Evolutionary conservation across 1,140 invertebrate genomes (phyloP).

Genomic region (Drepana arcuata): DNA sequence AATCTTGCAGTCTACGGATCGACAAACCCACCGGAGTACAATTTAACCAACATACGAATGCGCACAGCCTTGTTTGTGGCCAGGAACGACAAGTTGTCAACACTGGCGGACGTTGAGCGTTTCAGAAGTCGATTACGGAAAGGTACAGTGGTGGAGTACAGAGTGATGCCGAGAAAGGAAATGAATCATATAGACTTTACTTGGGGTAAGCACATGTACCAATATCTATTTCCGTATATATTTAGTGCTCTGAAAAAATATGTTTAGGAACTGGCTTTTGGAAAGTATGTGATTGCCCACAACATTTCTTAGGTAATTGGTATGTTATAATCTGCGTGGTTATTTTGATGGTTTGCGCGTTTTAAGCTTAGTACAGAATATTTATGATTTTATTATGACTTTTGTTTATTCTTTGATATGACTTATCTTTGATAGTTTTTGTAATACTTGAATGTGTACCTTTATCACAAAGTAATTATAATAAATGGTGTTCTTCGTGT

Average conservation of each 20-base stretch:
- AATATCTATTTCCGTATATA: constrained; percentile 8
- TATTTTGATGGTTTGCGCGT: too few relatives aligned
- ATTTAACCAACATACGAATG: constrained; percentile 66
- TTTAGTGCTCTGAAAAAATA: constrained; percentile 4
- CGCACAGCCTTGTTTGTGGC: constrained; percentile 73
- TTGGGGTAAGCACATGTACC: constrained; percentile 7
- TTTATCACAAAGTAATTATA: too few relatives aligned
- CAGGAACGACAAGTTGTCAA: constrained; percentile 61
- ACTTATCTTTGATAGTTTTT: too few relatives aligned
- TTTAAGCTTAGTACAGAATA: too few relatives aligned
- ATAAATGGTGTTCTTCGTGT: too few relatives aligned
- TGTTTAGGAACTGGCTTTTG: too few relatives aligned
- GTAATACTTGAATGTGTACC: too few relatives aligned
- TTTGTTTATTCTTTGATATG: too few relatives aligned
- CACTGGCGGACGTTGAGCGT: neutral
- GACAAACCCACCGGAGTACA: constrained; percentile 67
- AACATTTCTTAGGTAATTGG: too few relatives aligned
- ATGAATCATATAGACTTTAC: constrained; percentile 9
- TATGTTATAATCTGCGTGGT: too few relatives aligned
- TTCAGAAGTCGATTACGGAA: neutral
- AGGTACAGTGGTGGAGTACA: constrained; percentile 6
- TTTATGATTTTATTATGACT: too few relatives aligned
- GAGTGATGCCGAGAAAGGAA: neutral
- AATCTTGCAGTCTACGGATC: constrained; percentile 71
- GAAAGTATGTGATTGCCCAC: too few relatives aligned